These are phyloP conservation scores for Hypanus sabinus DNA, from an alignment of 2,113 vertebrate genomes.

Conservation along the genomic window DNA sequence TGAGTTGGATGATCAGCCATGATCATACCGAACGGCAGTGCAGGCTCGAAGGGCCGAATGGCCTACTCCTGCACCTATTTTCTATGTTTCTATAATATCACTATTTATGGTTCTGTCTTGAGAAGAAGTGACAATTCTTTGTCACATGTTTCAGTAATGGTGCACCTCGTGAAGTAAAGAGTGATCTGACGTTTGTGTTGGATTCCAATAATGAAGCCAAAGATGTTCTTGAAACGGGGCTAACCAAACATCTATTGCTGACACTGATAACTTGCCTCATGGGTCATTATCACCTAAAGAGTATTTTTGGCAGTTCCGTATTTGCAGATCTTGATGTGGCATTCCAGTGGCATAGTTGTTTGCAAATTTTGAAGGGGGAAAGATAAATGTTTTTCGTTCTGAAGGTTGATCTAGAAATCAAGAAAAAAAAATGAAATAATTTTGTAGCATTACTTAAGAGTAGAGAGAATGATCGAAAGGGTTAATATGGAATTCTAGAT, in stretches of 20 bases:
- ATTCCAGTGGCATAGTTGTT: neutral
- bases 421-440: neutral
- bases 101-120: neutral
- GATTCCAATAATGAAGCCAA: neutral
- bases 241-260: neutral
- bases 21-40: no score
- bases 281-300: neutral
- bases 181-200: neutral
- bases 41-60: no score
- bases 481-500: neutral
- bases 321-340: neutral
- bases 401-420: neutral
- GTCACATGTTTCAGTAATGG: neutral
- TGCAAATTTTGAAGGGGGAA: neutral
- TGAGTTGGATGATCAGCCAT: no score
- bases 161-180: neutral
- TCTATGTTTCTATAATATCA: neutral
- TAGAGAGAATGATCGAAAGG: neutral
- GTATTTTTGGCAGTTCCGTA: neutral
- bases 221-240: neutral
- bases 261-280: neutral
- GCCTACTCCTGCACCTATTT: no score
- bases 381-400: no score
- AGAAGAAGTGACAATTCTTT: neutral
- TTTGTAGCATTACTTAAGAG: neutral